Conservation (phyloP, 1,140 invertebrate genomes). For the Nasonia giraulti region DNA sequence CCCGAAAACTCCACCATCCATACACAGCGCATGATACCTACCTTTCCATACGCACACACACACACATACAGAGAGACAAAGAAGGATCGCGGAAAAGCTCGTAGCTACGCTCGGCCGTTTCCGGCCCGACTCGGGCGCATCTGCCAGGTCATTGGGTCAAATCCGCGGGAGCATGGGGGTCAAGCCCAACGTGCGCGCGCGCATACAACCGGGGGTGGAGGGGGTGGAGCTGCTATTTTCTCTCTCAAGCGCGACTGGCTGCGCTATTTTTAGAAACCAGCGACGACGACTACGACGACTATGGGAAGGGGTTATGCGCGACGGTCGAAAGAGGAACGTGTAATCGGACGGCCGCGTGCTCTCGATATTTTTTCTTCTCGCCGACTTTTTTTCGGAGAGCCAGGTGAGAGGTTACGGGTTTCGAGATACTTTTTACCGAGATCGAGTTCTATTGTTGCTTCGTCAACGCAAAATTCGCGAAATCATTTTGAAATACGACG, state of each 20-base stretch:
- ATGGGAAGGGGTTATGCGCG: not conserved
- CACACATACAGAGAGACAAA: not conserved
- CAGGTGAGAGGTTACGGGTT: not conserved
- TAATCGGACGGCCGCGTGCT: not conserved
- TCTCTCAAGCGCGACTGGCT: conserved; percentile 29
- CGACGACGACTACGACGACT: not conserved
- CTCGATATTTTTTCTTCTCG: not conserved
- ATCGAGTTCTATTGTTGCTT: too few relatives aligned
- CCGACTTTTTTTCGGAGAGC: too few relatives aligned
- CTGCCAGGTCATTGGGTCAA: conserved; percentile 52
- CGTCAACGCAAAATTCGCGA: too few relatives aligned
- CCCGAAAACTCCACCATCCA: not conserved
- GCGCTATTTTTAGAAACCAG: conserved; percentile 37
- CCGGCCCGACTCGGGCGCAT: conserved; percentile 32
- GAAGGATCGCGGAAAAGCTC: conserved; percentile 2
- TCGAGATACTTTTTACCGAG: too few relatives aligned
- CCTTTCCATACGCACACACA: not conserved
- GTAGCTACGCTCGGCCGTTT: conserved; percentile 21
- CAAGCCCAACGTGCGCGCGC: conserved; percentile 45
- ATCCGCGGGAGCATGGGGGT: conserved; percentile 48
- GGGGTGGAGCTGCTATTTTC: conserved; percentile 37
- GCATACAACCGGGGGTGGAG: not conserved
- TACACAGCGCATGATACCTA: not conserved
- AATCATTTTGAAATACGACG: too few relatives aligned
- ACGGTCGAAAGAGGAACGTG: too few relatives aligned